Percentiles rank a stretch among this genome's conserved stretches.
Evolutionary conservation across 2,888 invertebrate genomes (phyloP).

Genomic region (Lithophane semibrunnea): DNA sequence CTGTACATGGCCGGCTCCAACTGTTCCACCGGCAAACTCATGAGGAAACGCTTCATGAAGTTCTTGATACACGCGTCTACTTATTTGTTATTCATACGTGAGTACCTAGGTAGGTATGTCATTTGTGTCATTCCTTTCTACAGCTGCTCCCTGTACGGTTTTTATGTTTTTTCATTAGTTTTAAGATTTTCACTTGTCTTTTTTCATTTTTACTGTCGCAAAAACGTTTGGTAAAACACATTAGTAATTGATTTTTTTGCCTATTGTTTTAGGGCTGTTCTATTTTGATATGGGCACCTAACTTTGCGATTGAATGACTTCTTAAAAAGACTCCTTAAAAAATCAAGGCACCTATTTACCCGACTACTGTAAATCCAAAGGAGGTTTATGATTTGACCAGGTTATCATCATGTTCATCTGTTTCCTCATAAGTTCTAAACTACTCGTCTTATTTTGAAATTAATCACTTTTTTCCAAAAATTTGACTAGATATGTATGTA

Average conservation of each 20-base stretch:
- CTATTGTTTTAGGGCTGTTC: background rate
- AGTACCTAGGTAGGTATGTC: background rate
- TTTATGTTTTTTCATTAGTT: background rate
- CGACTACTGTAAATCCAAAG: background rate
- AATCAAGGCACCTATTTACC: background rate
- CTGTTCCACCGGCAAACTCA: conserved; percentile 93
- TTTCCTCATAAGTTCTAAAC: background rate
- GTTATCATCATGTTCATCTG: background rate
- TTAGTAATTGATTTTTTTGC: background rate
- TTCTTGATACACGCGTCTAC: conserved; percentile 98
- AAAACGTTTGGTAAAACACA: background rate
- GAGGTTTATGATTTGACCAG: background rate
- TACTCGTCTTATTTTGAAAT: background rate
- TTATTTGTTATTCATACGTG: conserved; percentile 94
- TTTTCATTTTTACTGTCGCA: background rate
- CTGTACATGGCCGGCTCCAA: conserved; percentile 74
- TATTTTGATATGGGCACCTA: background rate
- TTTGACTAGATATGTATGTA: background rate
- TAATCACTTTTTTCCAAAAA: background rate
- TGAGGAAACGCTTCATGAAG: conserved; percentile 96
- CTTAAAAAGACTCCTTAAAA: background rate
- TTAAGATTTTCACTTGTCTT: background rate
- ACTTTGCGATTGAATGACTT: background rate
- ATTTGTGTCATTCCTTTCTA: background rate
- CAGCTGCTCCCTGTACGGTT: background rate